Conservation (phyloP, 1,140 invertebrate species). For the Drosophila subpulchrella region DNA sequence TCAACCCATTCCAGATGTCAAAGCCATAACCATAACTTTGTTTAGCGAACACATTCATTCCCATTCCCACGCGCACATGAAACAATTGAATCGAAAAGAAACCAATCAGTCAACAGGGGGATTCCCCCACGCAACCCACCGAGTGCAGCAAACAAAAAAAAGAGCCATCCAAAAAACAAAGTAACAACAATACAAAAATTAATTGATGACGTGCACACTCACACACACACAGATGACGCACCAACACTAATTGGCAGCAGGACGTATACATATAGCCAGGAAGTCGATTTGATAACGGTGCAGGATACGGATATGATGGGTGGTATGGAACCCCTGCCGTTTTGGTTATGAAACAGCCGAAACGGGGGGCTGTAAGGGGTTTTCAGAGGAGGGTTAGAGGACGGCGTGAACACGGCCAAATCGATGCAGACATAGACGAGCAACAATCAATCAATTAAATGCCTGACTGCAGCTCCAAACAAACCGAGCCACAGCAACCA, state of each 20-base stretch:
- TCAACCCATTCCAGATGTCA: constrained; percentile 14
- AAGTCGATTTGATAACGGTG: constrained; percentile 74
- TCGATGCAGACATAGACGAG: constrained; percentile 77
- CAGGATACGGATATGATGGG: constrained; percentile 29
- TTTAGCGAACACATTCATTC: constrained; percentile 43
- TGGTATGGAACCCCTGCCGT: background rate
- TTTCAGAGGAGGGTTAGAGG: background rate
- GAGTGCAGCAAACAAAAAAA: constrained; percentile 11
- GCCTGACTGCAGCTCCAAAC: constrained; percentile 56
- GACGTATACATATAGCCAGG: constrained; percentile 33
- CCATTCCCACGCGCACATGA: constrained; percentile 22
- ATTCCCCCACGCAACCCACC: constrained; percentile 30
- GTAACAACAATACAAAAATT: constrained; percentile 72
- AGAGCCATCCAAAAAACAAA: constrained; percentile 45
- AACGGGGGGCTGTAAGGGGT: constrained; percentile 1
- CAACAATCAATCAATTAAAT: constrained; percentile 82
- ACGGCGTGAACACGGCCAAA: constrained; percentile 39
- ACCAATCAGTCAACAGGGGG: constrained; percentile 68
- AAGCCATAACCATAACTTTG: constrained; percentile 39
- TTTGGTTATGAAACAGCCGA: constrained; percentile 66
- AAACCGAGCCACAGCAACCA: constrained; percentile 15
- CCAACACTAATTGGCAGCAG: constrained; percentile 78
- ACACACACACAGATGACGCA: constrained; percentile 53
- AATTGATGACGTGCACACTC: constrained; percentile 69
- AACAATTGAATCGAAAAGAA: constrained; percentile 60